Evolutionary conservation across 92 coral and sea anemone species (phyloP).

Genomic region (Zoanthus sansibaricus): DNA sequence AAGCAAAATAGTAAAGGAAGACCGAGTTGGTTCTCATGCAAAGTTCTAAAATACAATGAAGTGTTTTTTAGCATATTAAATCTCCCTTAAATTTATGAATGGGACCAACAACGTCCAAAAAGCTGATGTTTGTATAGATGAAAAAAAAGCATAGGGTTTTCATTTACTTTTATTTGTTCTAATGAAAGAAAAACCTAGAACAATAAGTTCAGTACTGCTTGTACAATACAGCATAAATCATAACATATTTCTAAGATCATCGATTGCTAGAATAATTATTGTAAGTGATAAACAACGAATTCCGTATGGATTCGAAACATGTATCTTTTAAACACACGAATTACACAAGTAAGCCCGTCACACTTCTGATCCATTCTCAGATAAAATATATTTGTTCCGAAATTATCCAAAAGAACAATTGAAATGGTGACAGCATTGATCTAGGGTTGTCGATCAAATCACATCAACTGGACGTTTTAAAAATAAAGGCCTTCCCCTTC

Average conservation of each 20-base stretch:
- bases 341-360: slow-evolving; percentile 18
- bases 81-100: too few species aligned
- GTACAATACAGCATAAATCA: slow-evolving; percentile 7
- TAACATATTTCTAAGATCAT: slow-evolving; percentile 13
- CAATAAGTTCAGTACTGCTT: background rate
- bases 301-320: background rate
- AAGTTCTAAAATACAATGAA: background rate
- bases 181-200: background rate
- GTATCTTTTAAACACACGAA: slow-evolving; percentile 18
- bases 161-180: background rate
- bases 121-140: too few species aligned
- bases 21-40: background rate
- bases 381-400: slow-evolving; percentile 51
- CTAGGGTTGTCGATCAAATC: slow-evolving; percentile 27
- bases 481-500: slow-evolving; percentile 38
- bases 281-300: slow-evolving; percentile 27
- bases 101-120: too few species aligned
- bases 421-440: slow-evolving; percentile 37
- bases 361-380: slow-evolving; percentile 30
- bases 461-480: slow-evolving; percentile 40
- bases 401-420: slow-evolving; percentile 38
- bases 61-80: background rate
- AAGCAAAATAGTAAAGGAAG: slow-evolving; percentile 14
- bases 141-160: background rate
- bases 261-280: slow-evolving; percentile 1